A percentile compares a stretch with the other conserved stretches of the same genome.
Conservation (phyloP, 1,140 invertebrate genomes). For the Zaprionus kolodkinae region DNA sequence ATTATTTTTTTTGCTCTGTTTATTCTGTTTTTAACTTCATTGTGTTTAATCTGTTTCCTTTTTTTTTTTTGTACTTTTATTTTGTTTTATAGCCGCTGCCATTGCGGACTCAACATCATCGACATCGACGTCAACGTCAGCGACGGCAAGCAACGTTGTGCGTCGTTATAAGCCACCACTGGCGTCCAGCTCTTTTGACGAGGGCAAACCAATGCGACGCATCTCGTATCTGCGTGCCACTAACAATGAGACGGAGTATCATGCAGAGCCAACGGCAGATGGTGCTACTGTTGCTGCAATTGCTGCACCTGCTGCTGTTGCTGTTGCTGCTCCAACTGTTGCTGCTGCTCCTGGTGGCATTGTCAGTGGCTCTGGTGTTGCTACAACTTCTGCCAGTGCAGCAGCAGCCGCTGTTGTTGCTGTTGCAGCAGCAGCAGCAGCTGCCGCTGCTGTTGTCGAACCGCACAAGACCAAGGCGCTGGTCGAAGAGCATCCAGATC, state of each 20-base stretch:
- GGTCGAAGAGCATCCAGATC: conserved; percentile 78
- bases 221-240: conserved; percentile 97
- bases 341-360: conserved; percentile 36
- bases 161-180: conserved; percentile 72
- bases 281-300: conserved; percentile 7
- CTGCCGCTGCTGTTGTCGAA: conserved; percentile 54
- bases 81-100: conserved; percentile 42
- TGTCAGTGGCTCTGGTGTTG: conserved; percentile 40
- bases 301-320: conserved; percentile 24
- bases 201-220: conserved; percentile 92
- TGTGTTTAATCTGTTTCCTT: background rate
- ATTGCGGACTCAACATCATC: conserved; percentile 44
- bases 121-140: background rate
- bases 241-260: conserved; percentile 83
- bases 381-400: conserved; percentile 12
- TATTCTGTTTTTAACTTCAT: background rate
- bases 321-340: conserved; percentile 24
- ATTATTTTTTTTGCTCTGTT: background rate
- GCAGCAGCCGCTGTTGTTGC: conserved; percentile 37
- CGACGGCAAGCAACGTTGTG: conserved; percentile 51
- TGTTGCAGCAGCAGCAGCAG: conserved; percentile 24
- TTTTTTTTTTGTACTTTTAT: conserved; percentile 14
- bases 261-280: conserved; percentile 81
- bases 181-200: conserved; percentile 85
- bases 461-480: conserved; percentile 71